Conservation (phyloP, 2,888 invertebrate species). For the Eulithis prunata region DNA sequence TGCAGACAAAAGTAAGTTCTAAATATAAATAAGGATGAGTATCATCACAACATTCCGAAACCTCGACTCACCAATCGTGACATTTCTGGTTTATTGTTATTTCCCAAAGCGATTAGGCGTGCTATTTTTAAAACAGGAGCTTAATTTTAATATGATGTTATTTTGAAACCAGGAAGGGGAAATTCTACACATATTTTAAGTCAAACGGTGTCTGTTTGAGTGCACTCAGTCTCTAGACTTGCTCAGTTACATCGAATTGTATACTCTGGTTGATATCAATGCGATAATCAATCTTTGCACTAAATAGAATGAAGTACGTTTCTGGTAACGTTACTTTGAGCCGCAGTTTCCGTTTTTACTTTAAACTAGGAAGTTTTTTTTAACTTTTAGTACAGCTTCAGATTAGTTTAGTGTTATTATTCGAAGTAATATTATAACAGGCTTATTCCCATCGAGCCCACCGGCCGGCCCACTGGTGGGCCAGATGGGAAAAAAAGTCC, state of each 20-base stretch:
- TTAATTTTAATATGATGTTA: conserved; percentile 70
- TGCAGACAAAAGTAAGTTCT: not conserved
- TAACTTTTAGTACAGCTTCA: no score
- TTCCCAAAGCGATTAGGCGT: conserved; percentile 67
- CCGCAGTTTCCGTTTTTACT: no score
- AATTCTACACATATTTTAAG: conserved; percentile 70
- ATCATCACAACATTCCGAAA: conserved; percentile 48
- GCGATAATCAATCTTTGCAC: no score
- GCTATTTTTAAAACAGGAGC: conserved; percentile 69
- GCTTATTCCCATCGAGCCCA: no score
- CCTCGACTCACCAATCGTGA: conserved; percentile 60
- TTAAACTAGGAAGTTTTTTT: no score
- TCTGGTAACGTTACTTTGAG: no score
- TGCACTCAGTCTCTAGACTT: conserved; percentile 41
- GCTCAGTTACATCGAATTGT: conserved; percentile 23
- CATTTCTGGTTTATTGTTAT: conserved; percentile 74
- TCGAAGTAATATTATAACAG: not conserved
- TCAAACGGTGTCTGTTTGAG: conserved; percentile 52
- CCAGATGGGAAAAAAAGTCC: no score
- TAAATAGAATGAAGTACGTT: no score
- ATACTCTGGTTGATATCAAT: not conserved
- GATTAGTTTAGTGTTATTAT: no score
- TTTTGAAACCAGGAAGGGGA: conserved; percentile 78
- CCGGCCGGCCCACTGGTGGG: no score
- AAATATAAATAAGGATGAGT: conserved; percentile 23